Base-by-base conservation (phyloP, 64 coral and sea anemone species). In the Exaiptasia diaphana region DNA sequence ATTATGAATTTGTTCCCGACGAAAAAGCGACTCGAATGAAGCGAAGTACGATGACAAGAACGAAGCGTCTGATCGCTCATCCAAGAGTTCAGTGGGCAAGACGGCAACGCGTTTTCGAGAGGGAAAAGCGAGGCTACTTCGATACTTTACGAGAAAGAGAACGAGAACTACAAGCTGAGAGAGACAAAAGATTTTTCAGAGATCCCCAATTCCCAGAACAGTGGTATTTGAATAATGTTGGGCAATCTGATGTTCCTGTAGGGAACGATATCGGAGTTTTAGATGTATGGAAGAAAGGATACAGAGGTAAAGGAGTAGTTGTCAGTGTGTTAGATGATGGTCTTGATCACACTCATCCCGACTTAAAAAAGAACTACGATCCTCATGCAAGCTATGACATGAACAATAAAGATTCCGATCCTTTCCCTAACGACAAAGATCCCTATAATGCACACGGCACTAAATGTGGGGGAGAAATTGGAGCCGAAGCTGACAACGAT, bases 401-500 rank as follows among this genome's bases (percentile, higher is more conserved):
- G 20, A 94, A 94, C 62, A 71, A 88, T 41, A 84, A 83, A 38
- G 64, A 75, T 3, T 38, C 73, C 7, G 91, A 94, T 44, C 91
- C 91, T n/a, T 79, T 80, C 38, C 91, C 91, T 0, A 78, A 79
- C 59, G 91, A 94, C 50, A 45, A 33, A 70, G 91, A 94, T 89
- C 79, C 85, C 3, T 94, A 94, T 56, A 94, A 94, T 29, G 91
- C 91, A 54, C 91, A 94, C 74, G 91, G 91, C 9, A 95, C 91
- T 9, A 95, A 89, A 69, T 95, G 86, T 14, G 91, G 72, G 5
- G 91, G 91, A 23, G 91, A 95, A 89, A 78, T 95, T 38, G 91
- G 86, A 21, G 91, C 91, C n/a, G 62, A 95, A 84, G 92, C 82
- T 6, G 71, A 95, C 50, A 95, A 95, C 73, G 81, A 89, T 48